phyloP scores from a whole-genome alignment of 2,113 vertebrate species.

The Sisor rabdophorus region DNA sequence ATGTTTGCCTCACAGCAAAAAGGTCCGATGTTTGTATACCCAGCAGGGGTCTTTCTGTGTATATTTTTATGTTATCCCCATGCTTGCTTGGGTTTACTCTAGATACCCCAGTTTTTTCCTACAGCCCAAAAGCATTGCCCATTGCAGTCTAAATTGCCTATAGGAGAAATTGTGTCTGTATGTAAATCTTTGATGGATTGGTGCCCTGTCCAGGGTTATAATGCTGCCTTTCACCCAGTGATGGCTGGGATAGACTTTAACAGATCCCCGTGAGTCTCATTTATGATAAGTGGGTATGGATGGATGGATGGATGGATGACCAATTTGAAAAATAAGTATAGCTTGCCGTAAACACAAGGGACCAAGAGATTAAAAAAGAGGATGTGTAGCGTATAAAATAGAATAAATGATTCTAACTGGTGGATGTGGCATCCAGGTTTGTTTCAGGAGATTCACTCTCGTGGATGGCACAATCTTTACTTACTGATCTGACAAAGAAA shows the following conservation, averaged over 20 bases:
- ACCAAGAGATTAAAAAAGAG: background rate
- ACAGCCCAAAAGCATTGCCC: no score
- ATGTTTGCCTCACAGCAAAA: no score
- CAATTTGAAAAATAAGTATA: background rate
- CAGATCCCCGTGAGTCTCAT: no score
- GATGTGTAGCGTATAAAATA: background rate
- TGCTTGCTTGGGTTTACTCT: no score
- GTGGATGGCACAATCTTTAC: background rate
- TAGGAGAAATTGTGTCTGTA: background rate
- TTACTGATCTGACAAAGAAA: constrained; percentile 1
- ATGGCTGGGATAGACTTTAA: no score
- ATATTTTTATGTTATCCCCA: no score
- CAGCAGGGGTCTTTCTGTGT: no score
- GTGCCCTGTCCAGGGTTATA: background rate
- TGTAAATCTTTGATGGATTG: background rate
- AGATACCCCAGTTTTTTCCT: no score
- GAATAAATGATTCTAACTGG: background rate
- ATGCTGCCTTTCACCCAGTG: no score
- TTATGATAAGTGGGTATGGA: no score
- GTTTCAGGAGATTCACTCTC: background rate
- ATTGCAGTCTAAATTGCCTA: no score
- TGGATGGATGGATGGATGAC: background rate
- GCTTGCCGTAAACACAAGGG: background rate
- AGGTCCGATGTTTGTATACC: no score
- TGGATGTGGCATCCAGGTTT: background rate